A percentile compares a stretch with the other conserved stretches of the same genome.
These are phyloP conservation scores for Lordiphosa mommai DNA, from an alignment of 1,140 invertebrate genomes.

Conservation along the genomic window DNA sequence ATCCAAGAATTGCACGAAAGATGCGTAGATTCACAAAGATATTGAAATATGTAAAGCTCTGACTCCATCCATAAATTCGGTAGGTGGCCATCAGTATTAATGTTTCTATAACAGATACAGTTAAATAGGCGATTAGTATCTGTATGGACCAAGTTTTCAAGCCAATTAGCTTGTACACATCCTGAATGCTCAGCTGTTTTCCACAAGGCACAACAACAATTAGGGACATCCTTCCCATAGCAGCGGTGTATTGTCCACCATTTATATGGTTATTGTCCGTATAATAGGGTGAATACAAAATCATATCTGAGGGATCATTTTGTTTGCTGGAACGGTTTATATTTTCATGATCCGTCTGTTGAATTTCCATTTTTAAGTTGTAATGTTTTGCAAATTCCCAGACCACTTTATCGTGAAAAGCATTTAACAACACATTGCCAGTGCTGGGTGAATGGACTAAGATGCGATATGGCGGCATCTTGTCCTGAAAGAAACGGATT, in stretches of 20 bases:
- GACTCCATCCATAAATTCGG: neutral
- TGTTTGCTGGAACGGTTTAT: too few relatives aligned
- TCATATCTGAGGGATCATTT: too few relatives aligned
- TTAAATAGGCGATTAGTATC: slow-evolving; percentile 6
- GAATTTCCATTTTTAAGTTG: too few relatives aligned
- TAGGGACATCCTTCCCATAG: neutral
- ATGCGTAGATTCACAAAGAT: slow-evolving; percentile 22
- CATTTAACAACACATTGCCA: too few relatives aligned
- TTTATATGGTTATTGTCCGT: neutral
- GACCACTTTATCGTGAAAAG: too few relatives aligned
- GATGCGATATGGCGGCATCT: too few relatives aligned
- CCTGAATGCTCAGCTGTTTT: neutral
- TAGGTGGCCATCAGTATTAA: neutral
- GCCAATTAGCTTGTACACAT: neutral
- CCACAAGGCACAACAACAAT: slow-evolving; percentile 28
- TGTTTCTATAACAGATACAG: slow-evolving; percentile 17
- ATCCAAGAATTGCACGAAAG: slow-evolving; percentile 26
- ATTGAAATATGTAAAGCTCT: neutral
- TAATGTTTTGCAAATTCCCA: too few relatives aligned
- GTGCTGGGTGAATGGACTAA: too few relatives aligned
- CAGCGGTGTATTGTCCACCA: neutral
- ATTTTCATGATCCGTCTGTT: too few relatives aligned
- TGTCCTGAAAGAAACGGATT: too few relatives aligned
- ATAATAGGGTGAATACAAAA: neutral
- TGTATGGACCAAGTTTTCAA: neutral